Conservation (phyloP, 2,797 vertebrate genomes). For the Melanitta fusca region DNA sequence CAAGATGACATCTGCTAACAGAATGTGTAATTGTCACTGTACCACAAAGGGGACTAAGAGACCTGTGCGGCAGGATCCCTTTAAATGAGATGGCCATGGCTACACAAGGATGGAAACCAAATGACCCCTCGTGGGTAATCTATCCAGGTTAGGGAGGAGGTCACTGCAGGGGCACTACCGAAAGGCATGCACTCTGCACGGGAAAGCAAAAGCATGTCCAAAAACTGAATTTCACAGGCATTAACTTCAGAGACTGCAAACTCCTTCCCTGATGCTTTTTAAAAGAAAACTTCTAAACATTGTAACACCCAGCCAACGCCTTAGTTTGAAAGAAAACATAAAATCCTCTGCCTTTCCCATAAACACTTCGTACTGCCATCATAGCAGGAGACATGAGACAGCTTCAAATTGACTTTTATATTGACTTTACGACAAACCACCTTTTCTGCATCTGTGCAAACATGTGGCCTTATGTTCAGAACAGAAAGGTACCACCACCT, state of each 20-base stretch:
- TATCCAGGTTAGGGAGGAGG: conserved; percentile 59
- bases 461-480: background rate
- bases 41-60: background rate
- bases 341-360: background rate
- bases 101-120: conserved; percentile 57
- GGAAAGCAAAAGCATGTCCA: conserved; percentile 18
- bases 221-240: conserved; percentile 18
- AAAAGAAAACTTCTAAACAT: conserved; percentile 38
- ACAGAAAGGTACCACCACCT: background rate
- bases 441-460: background rate
- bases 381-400: background rate
- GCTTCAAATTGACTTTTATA: conserved; percentile 13
- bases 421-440: background rate
- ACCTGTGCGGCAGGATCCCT: background rate
- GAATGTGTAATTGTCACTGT: background rate
- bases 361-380: conserved; percentile 20
- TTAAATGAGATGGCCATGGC: conserved; percentile 24
- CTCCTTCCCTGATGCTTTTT: background rate
- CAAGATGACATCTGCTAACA: background rate
- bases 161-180: conserved; percentile 26
- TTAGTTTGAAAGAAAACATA: conserved; percentile 17
- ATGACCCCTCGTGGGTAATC: conserved; percentile 57
- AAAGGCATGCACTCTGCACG: background rate
- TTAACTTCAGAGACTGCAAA: conserved; percentile 25
- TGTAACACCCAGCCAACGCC: background rate